Conservation (phyloP, 2,888 invertebrate genomes). For the Coremacera marginata region DNA sequence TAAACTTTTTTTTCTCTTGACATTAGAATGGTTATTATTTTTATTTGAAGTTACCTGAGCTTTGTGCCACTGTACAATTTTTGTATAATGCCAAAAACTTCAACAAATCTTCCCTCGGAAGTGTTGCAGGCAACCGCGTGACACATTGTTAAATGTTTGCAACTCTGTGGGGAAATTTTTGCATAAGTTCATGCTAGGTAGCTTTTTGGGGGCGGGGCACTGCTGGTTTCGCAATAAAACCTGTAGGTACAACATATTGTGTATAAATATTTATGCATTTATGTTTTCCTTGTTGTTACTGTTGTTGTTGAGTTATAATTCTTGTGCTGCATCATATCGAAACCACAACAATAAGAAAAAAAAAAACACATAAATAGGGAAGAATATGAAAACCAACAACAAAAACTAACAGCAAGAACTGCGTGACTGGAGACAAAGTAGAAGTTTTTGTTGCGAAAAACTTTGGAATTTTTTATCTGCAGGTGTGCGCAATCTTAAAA, state of each 20-base stretch:
- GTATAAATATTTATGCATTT: conserved; percentile 35
- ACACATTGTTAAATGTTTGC: background rate
- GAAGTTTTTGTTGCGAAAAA: conserved; percentile 23
- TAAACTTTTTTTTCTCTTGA: background rate
- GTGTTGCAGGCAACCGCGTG: background rate
- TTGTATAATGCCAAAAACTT: background rate
- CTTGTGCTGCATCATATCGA: background rate
- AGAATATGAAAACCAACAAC: background rate
- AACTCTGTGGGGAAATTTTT: conserved; percentile 16
- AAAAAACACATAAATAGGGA: background rate
- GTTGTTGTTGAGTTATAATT: background rate
- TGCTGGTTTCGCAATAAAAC: background rate
- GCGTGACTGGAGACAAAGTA: background rate
- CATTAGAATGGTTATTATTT: background rate
- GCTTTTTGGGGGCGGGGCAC: background rate
- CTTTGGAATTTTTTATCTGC: conserved; percentile 30
- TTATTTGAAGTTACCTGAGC: background rate
- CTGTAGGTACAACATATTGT: background rate
- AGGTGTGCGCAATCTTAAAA: conserved; percentile 30
- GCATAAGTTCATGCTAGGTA: background rate
- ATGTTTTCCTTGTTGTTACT: background rate
- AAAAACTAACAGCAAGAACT: background rate
- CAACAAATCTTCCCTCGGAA: background rate
- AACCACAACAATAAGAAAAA: conserved; percentile 4
- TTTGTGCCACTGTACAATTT: background rate